Evolutionary conservation across 1,140 invertebrate species (phyloP), one percentile per base, ranked within the genome.

Genomic region (Drosophila sturtevanti): DNA sequence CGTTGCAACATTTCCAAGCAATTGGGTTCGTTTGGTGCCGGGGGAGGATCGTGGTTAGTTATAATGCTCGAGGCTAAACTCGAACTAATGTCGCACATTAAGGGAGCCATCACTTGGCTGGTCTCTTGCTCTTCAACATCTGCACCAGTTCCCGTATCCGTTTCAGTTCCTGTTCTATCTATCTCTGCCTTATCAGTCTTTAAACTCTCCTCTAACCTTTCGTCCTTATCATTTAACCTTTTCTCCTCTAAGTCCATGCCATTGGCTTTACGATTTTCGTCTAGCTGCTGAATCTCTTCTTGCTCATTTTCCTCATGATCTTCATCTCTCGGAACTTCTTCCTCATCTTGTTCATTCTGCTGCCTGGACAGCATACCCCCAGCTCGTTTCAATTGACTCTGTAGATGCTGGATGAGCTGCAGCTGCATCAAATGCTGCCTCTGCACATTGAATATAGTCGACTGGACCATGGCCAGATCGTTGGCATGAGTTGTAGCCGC

Each of bases 371-470:
- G 41, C 0, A 48, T 48, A 16, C 68, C 34, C 21, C 77, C 85
- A 4, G 67, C 86, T 7, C 86, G 55, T 60, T 90, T 90, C 52
- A 98, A 92, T 92, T 98, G 97, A 78, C 97, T 96, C 92, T 98
- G 97, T 56, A 98, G 93, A 91, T 98, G 97, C 74, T 97, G 96
- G 85, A 98, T 98, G 75, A 98, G 93, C 92, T 98, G 97, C 67
- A 98, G 92, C 92, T 99, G 97, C 90, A 98, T 95, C 72, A 98
- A 95, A 93, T 99, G 98, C 93, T 98, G 98, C 84, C 98, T 97
- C 91, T 98, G 98, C 27, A 98, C 93, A 10, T 96, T 97, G 90
- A 96, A 98, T 56, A 98, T 93, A 1, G 97, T 97, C 58, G 96
- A 96, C 84, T 98, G 97, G 60, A 98, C 93, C 56, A 98, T 94